Conservation (phyloP, 2,888 invertebrate genomes). For the Tanaodytes sp. region DNA sequence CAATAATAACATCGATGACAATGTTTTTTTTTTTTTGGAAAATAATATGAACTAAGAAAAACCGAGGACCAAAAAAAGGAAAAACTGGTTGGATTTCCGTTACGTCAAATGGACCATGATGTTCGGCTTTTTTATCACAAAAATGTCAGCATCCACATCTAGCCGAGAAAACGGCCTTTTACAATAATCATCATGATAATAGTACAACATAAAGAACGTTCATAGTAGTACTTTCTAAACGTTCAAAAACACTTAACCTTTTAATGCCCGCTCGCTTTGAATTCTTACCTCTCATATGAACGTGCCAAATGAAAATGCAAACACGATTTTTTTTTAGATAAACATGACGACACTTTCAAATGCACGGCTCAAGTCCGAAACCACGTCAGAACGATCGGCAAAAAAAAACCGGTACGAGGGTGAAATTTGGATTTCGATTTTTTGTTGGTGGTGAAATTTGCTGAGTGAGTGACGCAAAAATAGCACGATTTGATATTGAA, state of each 20-base stretch:
- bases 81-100: slow-evolving; percentile 1
- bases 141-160: slow-evolving; percentile 32
- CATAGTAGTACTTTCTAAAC: slow-evolving; percentile 54
- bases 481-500: too few species aligned
- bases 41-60: too few species aligned
- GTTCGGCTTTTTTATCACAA: slow-evolving; percentile 25
- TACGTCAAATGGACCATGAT: slow-evolving; percentile 27
- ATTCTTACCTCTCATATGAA: slow-evolving; percentile 45
- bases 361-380: too few species aligned
- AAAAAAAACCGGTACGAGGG: too few species aligned
- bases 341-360: too few species aligned
- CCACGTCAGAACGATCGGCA: too few species aligned
- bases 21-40: too few species aligned
- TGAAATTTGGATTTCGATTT: too few species aligned
- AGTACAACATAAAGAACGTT: slow-evolving; percentile 38
- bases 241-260: slow-evolving; percentile 57
- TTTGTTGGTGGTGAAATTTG: too few species aligned
- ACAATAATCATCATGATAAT: slow-evolving; percentile 43
- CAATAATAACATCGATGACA: too few species aligned
- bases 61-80: too few species aligned
- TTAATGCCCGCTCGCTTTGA: slow-evolving; percentile 43
- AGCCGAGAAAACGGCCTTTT: slow-evolving; percentile 19
- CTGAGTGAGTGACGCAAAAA: too few species aligned
- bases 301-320: slow-evolving; percentile 25
- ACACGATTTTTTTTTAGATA: background rate